Evolutionary conservation across 2,888 invertebrate genomes (phyloP).

Genomic region (Colostygia pectinataria): DNA sequence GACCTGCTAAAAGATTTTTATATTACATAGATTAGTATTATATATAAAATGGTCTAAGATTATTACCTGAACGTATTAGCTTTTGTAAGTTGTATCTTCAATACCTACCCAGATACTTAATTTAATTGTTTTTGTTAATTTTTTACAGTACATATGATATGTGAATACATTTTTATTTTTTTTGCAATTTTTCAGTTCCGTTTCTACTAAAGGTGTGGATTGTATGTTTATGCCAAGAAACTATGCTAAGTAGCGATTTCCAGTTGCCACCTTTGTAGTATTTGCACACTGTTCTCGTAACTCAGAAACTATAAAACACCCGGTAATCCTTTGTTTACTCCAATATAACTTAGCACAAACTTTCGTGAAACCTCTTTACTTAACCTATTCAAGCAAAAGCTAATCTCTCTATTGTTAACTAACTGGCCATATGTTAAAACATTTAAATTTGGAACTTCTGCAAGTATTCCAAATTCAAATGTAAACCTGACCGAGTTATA

Average conservation of each 20-base stretch:
- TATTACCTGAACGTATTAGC: no score
- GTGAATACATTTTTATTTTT: no score
- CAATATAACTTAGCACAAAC: conserved; percentile 34
- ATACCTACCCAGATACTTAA: no score
- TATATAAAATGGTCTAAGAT: no score
- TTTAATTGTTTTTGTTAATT: no score
- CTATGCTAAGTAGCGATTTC: not conserved
- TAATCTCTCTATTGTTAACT: conserved; percentile 38
- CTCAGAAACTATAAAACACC: conserved; percentile 23
- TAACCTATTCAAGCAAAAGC: conserved; percentile 5
- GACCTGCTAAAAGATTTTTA: conserved; percentile 52
- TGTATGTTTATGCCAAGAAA: no score
- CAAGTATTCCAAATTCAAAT: no score
- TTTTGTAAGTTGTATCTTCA: no score
- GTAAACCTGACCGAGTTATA: conserved; percentile 40
- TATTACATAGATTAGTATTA: not conserved
- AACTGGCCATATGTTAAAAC: conserved; percentile 27
- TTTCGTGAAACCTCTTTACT: conserved; percentile 20
- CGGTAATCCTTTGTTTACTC: conserved; percentile 58
- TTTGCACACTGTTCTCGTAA: conserved; percentile 9
- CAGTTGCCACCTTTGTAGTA: not conserved
- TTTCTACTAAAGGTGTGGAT: no score
- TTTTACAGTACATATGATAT: no score
- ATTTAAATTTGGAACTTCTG: conserved; percentile 13
- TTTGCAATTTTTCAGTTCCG: no score